Evolutionary conservation across 2,797 vertebrate genomes (phyloP).

Genomic region (Synaphobranchus kaupii): DNA sequence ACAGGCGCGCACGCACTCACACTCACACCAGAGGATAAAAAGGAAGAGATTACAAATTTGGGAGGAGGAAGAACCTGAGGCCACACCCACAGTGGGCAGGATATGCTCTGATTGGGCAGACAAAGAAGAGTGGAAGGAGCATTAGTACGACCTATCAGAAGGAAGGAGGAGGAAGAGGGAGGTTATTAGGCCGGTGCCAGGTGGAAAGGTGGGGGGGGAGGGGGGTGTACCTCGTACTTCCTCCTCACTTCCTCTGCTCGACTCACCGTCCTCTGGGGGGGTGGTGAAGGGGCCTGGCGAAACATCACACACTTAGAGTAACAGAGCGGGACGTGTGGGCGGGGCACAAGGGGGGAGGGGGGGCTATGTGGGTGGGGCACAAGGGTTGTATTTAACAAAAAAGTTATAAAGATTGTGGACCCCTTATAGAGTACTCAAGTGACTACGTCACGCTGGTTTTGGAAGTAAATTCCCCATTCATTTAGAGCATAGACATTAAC

Average conservation of each 20-base stretch:
- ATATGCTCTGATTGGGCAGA: constrained; percentile 51
- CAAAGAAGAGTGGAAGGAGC: constrained; percentile 32
- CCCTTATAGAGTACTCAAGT: too few species aligned
- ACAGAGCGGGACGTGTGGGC: background rate
- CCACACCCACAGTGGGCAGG: constrained; percentile 45
- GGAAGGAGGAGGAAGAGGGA: constrained; percentile 33
- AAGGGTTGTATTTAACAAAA: too few species aligned
- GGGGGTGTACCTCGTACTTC: constrained; percentile 82
- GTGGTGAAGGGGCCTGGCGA: constrained; percentile 82
- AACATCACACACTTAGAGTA: constrained; percentile 72
- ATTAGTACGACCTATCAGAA: constrained; percentile 43
- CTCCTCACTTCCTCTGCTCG: constrained; percentile 86
- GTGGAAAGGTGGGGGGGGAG: constrained; percentile 34
- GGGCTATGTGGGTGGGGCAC: too few species aligned
- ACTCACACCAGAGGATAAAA: background rate
- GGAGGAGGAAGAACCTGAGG: constrained; percentile 33
- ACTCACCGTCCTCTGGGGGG: constrained; percentile 81
- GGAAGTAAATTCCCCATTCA: too few species aligned
- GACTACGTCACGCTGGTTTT: too few species aligned
- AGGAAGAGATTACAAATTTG: constrained; percentile 23
- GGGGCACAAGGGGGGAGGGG: background rate
- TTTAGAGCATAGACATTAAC: too few species aligned
- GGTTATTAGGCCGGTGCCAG: constrained; percentile 40
- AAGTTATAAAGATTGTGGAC: too few species aligned
- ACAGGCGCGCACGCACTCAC: background rate